Base-by-base conservation (phyloP, 2,888 invertebrate species). In the Pristionchus mayeri region DNA sequence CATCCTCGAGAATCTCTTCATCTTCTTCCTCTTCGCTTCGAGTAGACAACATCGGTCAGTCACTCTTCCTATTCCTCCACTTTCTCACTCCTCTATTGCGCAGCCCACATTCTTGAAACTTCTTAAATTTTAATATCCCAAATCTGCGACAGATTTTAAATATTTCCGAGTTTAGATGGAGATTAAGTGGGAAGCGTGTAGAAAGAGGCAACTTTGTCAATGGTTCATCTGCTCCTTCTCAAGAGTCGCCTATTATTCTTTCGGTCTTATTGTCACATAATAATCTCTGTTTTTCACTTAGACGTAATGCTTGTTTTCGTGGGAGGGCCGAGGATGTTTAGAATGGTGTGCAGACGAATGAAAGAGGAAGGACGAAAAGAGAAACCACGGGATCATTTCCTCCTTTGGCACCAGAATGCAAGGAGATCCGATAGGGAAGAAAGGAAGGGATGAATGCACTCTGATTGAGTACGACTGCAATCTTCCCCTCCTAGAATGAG, bases 1-100 rank as follows among this genome's bases (percentile, higher is more conserved):
- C 16, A 88, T 89, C 24, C 60, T 88, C 40, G 88, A 88, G 85
- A 90, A 90, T 84, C 79, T 86, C 40, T 89, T 90, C 86, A 86
- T 90, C 13, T 89, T 89, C 71, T 52, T 84, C 16, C 86, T 90
- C 9, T 90, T 90, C 80, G 85, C 87, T 50, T 86, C 87, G 1
- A 89, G 87, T 84, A 85, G 86, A 34, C 89, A 89, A 40, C 89
- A 89, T 71, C 79, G 89, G 89, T 89, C 44, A 52, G 63, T 37
- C 7, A 24, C 40, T 40, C 21, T 21, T 4, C 67, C 30, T n/a
- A 3, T 67, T 44, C 30, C 37, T 24, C n/a, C n/a, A n/a, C n/a
- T n/a, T 54, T 54, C n/a, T 54, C 54, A 16, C 54, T 13, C 21
- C n/a, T 16, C n/a, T 48, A 44, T 6, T 44, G 44, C 13, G 44